Evolutionary conservation across 2,113 vertebrate species (phyloP), one percentile per base, ranked within the genome.

Genomic region (Neolamprologus sp.): DNA sequence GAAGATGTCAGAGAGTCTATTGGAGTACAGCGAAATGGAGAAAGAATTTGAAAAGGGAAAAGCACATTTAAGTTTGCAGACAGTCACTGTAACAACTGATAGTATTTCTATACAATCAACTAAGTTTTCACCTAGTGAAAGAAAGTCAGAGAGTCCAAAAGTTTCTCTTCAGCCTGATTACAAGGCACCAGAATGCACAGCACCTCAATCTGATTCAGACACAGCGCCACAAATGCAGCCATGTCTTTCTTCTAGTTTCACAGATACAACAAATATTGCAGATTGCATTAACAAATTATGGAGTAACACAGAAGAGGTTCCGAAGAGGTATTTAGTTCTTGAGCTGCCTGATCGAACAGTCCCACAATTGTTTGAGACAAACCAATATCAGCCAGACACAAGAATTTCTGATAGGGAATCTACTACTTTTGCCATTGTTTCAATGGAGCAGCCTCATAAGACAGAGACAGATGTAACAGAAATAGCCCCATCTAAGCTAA

Each of bases 301-400:
- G 63, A 86, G 87, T 26, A 53, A 88, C 7, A 80, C 82, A 9
- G 23, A 19, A 55, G 92, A 95, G n/a, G 54, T 21, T 13, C 81
- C 94, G 35, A 89, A 5, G 10, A 88, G 92, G 83, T 94, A 92
- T 63, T 14, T 96, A 23, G 75, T 94, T 37, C 85, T 96, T 5
- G 93, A 96, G 54, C 19, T 88, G 11, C 91, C 82, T 54, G 87
- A 65, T 6, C 3, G 1, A 7, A 13, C 31, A 63, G 13, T 84
- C 47, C 42, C 28, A 16, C 9, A 78, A 12, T 80, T 80, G 37
- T n/a, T 4, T 55, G 82, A 89, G 23, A 45, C 8, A 63, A 55
- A 26, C 21, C 51, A 14, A 14, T n/a, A 80, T 19, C 82, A 82
- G 19, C 12, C 68, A 28, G 71, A 81, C 11, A 79, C 71, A 19